Percentiles rank a stretch among this genome's conserved stretches.
phyloP scores from a whole-genome alignment of 1,140 invertebrate species.

The Drosophila melanogaster region Release_6_plus_ISO1_MT NT_033777.3:12365501-12366000 shows the following conservation, averaged over 20 bases:
- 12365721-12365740: conserved; percentile 18
- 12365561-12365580: neutral
- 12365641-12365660: conserved; percentile 43
- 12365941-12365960: neutral
- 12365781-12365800: conserved; percentile 12
- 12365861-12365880: conserved; percentile 12
- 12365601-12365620: conserved; percentile 48
- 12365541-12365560: conserved; percentile 51
- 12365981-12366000: neutral
- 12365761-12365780: conserved; percentile 20
- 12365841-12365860: conserved; percentile 55
- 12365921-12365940: neutral
- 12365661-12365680: conserved; percentile 13
- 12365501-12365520: conserved; percentile 87
- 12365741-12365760: conserved; percentile 39
- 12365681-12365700: conserved; percentile 20
- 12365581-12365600: conserved; percentile 5
- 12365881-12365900: neutral
- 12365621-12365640: neutral
- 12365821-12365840: conserved; percentile 40
- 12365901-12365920: neutral
- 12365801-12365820: neutral
- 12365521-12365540: conserved; percentile 89
- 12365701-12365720: conserved; percentile 2
- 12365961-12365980: conserved; percentile 1